Base-by-base conservation (phyloP, 2,797 vertebrate genomes). In the Pipistrellus kuhlii region DNA sequence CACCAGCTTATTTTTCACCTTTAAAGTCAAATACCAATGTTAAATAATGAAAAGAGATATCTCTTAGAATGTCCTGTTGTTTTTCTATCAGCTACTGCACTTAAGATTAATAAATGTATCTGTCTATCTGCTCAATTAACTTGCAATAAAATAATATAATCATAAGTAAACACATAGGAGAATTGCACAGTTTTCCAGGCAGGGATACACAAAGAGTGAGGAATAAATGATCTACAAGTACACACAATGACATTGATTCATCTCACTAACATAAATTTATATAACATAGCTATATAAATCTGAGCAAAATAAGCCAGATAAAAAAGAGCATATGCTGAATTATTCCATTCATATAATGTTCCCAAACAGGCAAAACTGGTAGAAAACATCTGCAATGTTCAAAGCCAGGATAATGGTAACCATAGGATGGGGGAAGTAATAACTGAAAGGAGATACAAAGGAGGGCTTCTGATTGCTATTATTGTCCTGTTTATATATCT, bases 41-140 rank as follows among this genome's bases (percentile, higher is more conserved):
- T 93, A 85, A 94, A 89, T 86, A 89, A 82, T 91, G 75, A 86
- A 92, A 92, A 94, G 96, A 91, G 68, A 18, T 68, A 57, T 88
- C 75, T 85, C 53, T 86, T 91, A 88, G 48, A 84, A 91, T 89
- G 55, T 59, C n/a, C 68, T 90, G 35, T 94, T 44, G 73, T 76
- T 88, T 90, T 95, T 86, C 84, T 96, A 93, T 93, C 80, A 23
- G 83, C 27, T 68, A 38, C 62, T 92, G 83, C 5, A 32, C 38
- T 96, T 86, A 84, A 92, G 68, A 94, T 97, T 88, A 96, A 95
- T 78, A 96, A 96, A 94, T 44, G 48, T 76, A 87, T 91, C 86
- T 90, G 90, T 84, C 68, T 91, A 92, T 84, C 68, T 55, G 51
- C 84, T 93, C 84, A 89, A 84, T 94, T 96, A 94, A 95, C 92